A percentile compares a stretch with the other conserved stretches of the same genome.
Conservation (phyloP, 2,888 invertebrate genomes). For the Cheilosia grossa region DNA sequence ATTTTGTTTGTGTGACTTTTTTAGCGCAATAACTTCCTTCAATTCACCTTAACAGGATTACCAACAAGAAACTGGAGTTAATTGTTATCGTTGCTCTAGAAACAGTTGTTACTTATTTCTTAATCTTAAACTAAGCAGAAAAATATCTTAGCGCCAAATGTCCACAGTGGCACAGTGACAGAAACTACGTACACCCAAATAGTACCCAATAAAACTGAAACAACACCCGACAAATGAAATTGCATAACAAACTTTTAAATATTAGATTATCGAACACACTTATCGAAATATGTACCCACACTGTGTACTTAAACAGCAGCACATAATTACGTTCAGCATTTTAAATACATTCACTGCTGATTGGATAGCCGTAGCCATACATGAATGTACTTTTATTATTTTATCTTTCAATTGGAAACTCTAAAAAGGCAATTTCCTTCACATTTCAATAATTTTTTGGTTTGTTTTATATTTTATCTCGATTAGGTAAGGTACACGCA, state of each 20-base stretch:
- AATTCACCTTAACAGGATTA: no score
- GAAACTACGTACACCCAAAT: not conserved
- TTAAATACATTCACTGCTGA: slow-evolving; percentile 24
- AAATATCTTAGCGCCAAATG: no score
- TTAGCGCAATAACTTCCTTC: no score
- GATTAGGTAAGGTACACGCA: slow-evolving; percentile 14
- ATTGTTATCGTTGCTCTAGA: no score
- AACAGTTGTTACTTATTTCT: no score
- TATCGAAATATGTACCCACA: slow-evolving; percentile 22
- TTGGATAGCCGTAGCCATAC: not conserved
- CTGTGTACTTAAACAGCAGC: not conserved
- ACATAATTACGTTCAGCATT: slow-evolving; percentile 35
- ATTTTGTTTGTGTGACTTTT: no score
- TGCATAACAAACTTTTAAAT: slow-evolving; percentile 26
- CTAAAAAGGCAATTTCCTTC: slow-evolving; percentile 28
- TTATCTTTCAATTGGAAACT: slow-evolving; percentile 38
- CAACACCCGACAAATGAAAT: not conserved
- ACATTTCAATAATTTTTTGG: slow-evolving; percentile 21
- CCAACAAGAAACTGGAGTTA: no score
- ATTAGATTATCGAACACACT: slow-evolving; percentile 32
- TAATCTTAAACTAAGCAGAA: no score
- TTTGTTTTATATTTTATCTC: slow-evolving; percentile 22
- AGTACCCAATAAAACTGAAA: not conserved
- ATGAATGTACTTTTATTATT: not conserved
- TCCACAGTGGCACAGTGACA: not conserved